These are phyloP conservation scores for Catharus fuscescens DNA, from an alignment of 2,113 vertebrate genomes.

Conservation along the genomic window DNA sequence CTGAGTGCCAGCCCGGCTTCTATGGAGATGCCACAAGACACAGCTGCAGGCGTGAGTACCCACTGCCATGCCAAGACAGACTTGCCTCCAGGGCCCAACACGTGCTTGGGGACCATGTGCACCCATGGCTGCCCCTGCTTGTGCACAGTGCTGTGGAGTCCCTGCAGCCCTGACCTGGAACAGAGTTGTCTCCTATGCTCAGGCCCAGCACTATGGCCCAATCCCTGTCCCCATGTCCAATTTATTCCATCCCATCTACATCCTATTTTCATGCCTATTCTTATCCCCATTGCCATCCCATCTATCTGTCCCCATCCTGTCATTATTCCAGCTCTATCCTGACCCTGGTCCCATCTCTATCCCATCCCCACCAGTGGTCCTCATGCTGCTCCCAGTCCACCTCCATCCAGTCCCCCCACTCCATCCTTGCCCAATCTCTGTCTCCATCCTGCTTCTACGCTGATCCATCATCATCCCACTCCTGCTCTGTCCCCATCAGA, in stretches of 20 bases:
- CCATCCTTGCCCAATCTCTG: background rate
- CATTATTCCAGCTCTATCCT: background rate
- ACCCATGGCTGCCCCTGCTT: background rate
- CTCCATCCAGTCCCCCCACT: background rate
- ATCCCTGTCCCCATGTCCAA: background rate
- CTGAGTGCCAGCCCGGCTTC: constrained; percentile 84
- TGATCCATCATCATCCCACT: background rate
- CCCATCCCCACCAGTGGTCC: background rate
- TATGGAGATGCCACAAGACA: constrained; percentile 87
- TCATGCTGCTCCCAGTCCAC: background rate
- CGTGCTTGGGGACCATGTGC: accelerated
- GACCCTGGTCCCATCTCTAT: background rate
- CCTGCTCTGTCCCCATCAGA: background rate
- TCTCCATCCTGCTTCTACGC: background rate
- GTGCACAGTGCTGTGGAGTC: background rate
- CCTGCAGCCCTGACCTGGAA: background rate
- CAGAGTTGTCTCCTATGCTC: background rate
- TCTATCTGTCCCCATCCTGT: background rate
- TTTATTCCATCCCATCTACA: background rate
- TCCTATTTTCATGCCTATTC: background rate
- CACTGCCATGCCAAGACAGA: background rate
- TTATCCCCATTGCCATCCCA: background rate
- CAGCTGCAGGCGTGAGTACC: constrained; percentile 90
- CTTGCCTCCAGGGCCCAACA: background rate
- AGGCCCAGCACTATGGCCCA: background rate